Evolutionary conservation across 2,113 vertebrate genomes (phyloP), one percentile per base, ranked within the genome.

Genomic region (Trematocara macrostoma): DNA sequence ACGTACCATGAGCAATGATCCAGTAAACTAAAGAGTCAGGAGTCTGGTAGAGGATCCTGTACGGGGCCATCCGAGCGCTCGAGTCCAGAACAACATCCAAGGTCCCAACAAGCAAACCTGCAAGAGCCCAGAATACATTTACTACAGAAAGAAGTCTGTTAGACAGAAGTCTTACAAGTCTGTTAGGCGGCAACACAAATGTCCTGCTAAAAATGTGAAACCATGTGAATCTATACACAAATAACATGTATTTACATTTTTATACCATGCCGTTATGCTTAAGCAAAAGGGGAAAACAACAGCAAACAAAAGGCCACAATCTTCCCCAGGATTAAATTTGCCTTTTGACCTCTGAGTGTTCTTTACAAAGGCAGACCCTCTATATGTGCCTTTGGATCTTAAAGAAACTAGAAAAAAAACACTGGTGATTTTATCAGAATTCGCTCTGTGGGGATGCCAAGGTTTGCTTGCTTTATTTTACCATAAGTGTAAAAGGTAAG

Each of bases 61-160:
- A 99, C 0, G 99, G 99, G 38, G 98, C 98, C 47, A 98, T 97
- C 5, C 99, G 97, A 81, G 99, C 99, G 35, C 98, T 99, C 76
- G 99, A 99, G 95, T 99, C 98, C 96, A 99, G 67, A 42, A 99
- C 98, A 0, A 99, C 99, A 61, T 99, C 99, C 61, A 99, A 96
- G 61, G 99, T 99, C 35, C 99, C 99, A 82, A 99, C 99, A 67
- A 99, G 96, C 87, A 99, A 96, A 91, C 98, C 99, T 99, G 93
- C 90, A 74, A 88, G 52, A 89, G 14, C 2, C 20, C 34, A 87
- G 23, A 85, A 82, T 9, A 69, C 18, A 23, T 7, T 76, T 5
- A 67, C 52, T 12, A 67, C 59, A 76, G 3, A 56, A 20, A 86
- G 23, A n/a, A 12, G 31, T 35, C 57, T 61, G 15, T 0, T 59